Evolutionary conservation across 2,797 vertebrate genomes (phyloP), one percentile per base, ranked within the genome.

Genomic region (Bradypodion pumilum): DNA sequence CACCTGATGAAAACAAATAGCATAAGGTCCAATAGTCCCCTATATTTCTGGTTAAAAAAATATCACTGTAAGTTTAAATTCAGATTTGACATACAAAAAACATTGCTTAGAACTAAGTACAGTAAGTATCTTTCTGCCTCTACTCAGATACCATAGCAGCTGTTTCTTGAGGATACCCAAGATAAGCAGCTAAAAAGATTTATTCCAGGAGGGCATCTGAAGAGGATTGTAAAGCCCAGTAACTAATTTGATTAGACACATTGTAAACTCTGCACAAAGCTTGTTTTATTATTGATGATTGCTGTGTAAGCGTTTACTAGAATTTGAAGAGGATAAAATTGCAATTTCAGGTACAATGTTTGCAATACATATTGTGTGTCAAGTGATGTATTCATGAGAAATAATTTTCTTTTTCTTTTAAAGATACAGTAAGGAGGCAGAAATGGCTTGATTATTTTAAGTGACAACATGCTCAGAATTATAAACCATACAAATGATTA

Each of bases 141-240:
- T 88, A 8, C 40, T 40, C 19, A 69, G 59, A 23, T 29, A 70
- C 10, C 42, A 86, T 29, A 70, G 10, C 42, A 86, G 82, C 83
- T 74, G 81, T 79, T 1, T 40, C 76, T 80, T 77, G 81, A 91
- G 79, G 72, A 82, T 80, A 91, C 0, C 42, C 75, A 7, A 84
- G 62, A 60, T 75, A 93, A 93, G 90, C 80, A 0, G 70, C 82
- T 93, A 92, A 93, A 87, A 84, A 70, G 87, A 94, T 91, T 85
- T 93, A 89, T 73, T 77, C 56, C 1, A 0, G 74, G 2, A 80
- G 60, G 0, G 0, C 76, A 52, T 79, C 69, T 86, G 70, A 85
- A 81, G 23, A 90, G 25, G 56, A 62, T 49, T 87, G 59, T 74
- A 89, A 66, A 84, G 83, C 86, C 63, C 60, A 78, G 7, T 70